These are phyloP conservation scores for Sebastes schlegelii DNA, from an alignment of 2,113 vertebrate species.

Conservation along the genomic window DNA sequence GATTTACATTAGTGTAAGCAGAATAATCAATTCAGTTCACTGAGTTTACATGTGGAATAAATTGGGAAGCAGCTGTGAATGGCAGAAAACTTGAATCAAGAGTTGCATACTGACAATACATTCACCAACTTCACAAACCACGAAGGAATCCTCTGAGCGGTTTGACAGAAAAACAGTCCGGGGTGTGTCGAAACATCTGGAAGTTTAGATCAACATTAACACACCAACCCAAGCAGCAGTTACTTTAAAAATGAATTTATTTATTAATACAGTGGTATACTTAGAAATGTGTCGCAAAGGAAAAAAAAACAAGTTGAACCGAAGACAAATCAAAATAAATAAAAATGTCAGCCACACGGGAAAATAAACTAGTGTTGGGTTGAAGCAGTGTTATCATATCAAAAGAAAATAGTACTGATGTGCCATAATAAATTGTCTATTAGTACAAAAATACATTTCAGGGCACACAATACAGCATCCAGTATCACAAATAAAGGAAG, in stretches of 20 bases:
- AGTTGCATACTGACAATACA: not conserved
- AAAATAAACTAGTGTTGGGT: conserved; percentile 90
- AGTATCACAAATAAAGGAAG: conserved; percentile 98
- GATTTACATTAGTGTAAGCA: not conserved
- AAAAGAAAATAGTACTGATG: conserved; percentile 96
- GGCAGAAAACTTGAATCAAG: not conserved
- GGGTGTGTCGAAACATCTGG: conserved; percentile 53
- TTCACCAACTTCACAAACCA: not conserved
- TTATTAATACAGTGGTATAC: conserved; percentile 93
- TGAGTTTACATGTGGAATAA: conserved; percentile 9
- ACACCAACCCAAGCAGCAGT: conserved; percentile 22
- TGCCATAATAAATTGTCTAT: conserved; percentile 99
- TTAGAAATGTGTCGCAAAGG: conserved; percentile 94
- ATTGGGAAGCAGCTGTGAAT: conserved; percentile 15
- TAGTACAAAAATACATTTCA: conserved; percentile 99
- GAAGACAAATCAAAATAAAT: conserved; percentile 84
- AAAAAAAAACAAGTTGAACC: conserved; percentile 54
- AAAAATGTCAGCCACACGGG: conserved; percentile 91
- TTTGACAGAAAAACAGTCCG: conserved; percentile 5
- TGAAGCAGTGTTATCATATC: conserved; percentile 96
- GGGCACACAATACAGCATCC: conserved; percentile 98
- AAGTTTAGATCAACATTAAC: conserved; percentile 5
- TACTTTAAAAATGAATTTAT: conserved; percentile 99
- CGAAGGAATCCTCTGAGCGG: not conserved
- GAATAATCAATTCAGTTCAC: not conserved